A percentile compares a stretch with the other conserved stretches of the same genome.
Evolutionary conservation across 2,888 invertebrate genomes (phyloP).

Genomic region (Apamea crenata): DNA sequence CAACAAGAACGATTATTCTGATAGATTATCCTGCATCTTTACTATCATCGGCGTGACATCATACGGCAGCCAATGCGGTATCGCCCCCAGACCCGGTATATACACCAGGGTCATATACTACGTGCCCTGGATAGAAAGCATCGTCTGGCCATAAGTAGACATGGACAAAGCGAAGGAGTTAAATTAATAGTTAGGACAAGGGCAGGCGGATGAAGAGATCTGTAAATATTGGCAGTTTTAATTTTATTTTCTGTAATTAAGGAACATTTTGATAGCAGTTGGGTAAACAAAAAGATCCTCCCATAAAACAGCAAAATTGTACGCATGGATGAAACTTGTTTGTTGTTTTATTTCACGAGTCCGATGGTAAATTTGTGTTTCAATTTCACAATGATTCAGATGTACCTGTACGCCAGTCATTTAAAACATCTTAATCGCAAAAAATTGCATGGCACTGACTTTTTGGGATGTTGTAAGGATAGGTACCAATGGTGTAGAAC

Average conservation of each 20-base stretch:
- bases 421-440: too few relatives aligned
- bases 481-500: too few relatives aligned
- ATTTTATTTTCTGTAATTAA: not conserved
- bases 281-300: not conserved
- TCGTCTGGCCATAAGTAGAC: slow-evolving; percentile 17
- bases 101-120: slow-evolving; percentile 28
- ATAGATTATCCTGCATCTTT: slow-evolving; percentile 4
- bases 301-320: not conserved
- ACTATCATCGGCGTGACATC: slow-evolving; percentile 42
- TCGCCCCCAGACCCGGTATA: slow-evolving; percentile 2
- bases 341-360: not conserved
- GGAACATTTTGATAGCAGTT: too few relatives aligned
- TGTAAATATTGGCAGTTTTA: not conserved
- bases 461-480: too few relatives aligned
- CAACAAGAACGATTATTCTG: not conserved
- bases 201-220: not conserved
- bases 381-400: not conserved
- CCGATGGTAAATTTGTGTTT: not conserved
- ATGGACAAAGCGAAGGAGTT: not conserved
- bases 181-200: not conserved
- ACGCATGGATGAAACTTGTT: not conserved
- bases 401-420: not conserved
- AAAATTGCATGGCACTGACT: too few relatives aligned
- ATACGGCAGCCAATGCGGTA: slow-evolving; percentile 38
- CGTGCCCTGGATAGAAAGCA: slow-evolving; percentile 25